A percentile compares a stretch with the other conserved stretches of the same genome.
Conservation (phyloP, 2,113 vertebrate species). For the Oncorhynchus gorbuscha region DNA sequence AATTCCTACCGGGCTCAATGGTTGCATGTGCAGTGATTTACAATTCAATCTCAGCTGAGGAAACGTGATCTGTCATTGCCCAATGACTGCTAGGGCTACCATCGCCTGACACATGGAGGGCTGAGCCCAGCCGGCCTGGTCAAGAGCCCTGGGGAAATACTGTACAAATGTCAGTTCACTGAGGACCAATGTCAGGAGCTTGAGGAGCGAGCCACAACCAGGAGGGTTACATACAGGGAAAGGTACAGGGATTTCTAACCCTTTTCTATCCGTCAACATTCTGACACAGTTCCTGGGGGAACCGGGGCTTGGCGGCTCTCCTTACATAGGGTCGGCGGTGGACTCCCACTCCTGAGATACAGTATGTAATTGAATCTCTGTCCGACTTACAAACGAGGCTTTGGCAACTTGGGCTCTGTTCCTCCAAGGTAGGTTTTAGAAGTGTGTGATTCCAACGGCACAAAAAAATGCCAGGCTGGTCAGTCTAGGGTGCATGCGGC, state of each 20-base stretch:
- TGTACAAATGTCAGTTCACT: conserved; percentile 56
- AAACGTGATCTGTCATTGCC: conserved; percentile 68
- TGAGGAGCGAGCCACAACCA: conserved; percentile 19
- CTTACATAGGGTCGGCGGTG: conserved; percentile 32
- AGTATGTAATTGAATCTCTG: conserved; percentile 42
- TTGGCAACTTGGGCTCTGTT: conserved; percentile 15
- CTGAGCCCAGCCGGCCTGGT: conserved; percentile 17
- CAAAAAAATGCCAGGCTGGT: not conserved
- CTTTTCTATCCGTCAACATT: conserved; percentile 30
- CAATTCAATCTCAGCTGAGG: conserved; percentile 66
- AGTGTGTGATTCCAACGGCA: not conserved
- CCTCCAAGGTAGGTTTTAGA: not conserved
- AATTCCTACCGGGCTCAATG: conserved; percentile 59
- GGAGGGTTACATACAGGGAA: conserved; percentile 31
- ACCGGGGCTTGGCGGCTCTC: conserved; percentile 40
- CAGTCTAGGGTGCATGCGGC: not conserved
- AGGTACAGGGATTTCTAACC: conserved; percentile 7
- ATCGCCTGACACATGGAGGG: conserved; percentile 42
- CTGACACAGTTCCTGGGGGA: conserved; percentile 45
- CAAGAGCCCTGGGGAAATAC: conserved; percentile 54
- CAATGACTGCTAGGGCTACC: conserved; percentile 20
- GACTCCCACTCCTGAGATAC: conserved; percentile 34
- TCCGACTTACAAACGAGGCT: not conserved
- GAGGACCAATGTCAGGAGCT: conserved; percentile 2
- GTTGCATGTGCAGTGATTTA: conserved; percentile 56